Base-by-base conservation (phyloP, 2,888 invertebrate genomes). In the Leucania comma region DNA sequence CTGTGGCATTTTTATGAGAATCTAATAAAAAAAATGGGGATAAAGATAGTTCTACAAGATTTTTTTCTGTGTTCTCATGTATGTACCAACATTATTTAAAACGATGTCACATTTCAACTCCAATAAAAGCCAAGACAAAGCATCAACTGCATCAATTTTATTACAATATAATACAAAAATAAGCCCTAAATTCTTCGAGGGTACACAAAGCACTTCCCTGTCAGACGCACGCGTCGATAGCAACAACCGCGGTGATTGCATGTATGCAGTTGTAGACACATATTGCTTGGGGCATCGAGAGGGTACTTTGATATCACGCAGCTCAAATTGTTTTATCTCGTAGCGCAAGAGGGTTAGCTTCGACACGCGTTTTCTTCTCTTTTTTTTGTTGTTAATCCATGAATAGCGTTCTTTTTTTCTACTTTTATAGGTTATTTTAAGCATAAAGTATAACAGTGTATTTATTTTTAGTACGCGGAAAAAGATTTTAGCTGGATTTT, bases 321-420 rank as follows among this genome's bases (percentile, higher is more conserved):
- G 51, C 46, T 74, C 58, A 81, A 82, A 79, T 79, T 76, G 75
- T 79, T 76, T 78, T 84, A 81, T 75, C 70, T 75, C 53, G 9
- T 9, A 22, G 32, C n/a, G 48, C 0, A 46, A 63, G 70, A 60
- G 78, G 74, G 66, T 62, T 63, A 54, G 42, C 29, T 29, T 10
- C 14, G 24, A 24, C 5, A 42, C 14, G 38, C n/a, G 0, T 51
- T 17, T 69, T 17, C 14, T 3, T 29, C 53, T 46, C n/a, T n/a
- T 50, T 48, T 42, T 51, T 51, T 48, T 50, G 32, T 74, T 24
- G 0, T 14, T 5, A 24, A 22, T 42, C 24, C 22, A n/a, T 20
- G 32, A 35, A 46, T 51, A 26, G 20, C 3, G 6, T 35, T 53
- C 24, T 59, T 22, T 35, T 58, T 53, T n/a, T 6, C 12, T 35